Evolutionary conservation across 2,113 vertebrate species (phyloP), one percentile per base, ranked within the genome.

Genomic region (Enhydra lutris): DNA sequence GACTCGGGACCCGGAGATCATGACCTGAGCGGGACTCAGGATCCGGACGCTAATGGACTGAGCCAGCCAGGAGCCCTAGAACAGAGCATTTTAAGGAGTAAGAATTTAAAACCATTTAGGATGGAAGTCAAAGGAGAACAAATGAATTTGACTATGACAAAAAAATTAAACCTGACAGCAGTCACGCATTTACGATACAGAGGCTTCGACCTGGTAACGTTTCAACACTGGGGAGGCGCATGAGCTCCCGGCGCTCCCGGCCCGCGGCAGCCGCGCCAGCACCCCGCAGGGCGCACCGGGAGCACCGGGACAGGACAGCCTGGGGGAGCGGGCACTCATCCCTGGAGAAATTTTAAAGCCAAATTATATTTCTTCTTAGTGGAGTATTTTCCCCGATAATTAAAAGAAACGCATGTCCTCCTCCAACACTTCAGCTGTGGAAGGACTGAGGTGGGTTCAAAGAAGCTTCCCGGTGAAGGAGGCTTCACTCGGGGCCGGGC

Each of bases 161-260:
- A 50, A 81, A 57, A 45, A 26, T 31, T 47, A 50, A n/a, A 42
- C 57, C 26, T 42, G 42, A 47, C 26, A 67, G 55, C 21, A 73
- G 18, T 18, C 67, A 20, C 4, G 2, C 6, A 29, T 13, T 90
- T 34, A 94, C 45, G 71, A 9, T 15, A 36, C 1, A 10, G 69
- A 4, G 69, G 82, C 23, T 78, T 11, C 57, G 42, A n/a, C 3
- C 18, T 36, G 34, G 11, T 10, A 10, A 31, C 24, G 50, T 8
- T 20, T 82, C 88, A 8, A 45, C 15, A 7, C 0, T 0, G 5
- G 34, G 7, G 12, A 74, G 6, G 39, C 20, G 15, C 0, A 12
- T 14, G 17, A 18, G 52, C 52, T 18, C 17, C 52, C 52, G 4
- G 3, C 47, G 88, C 36, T 21, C 17, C 52, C 34, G 10, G 1